Base-by-base conservation (phyloP, 2,113 vertebrate genomes). In the Melanerpes aurifrons region DNA sequence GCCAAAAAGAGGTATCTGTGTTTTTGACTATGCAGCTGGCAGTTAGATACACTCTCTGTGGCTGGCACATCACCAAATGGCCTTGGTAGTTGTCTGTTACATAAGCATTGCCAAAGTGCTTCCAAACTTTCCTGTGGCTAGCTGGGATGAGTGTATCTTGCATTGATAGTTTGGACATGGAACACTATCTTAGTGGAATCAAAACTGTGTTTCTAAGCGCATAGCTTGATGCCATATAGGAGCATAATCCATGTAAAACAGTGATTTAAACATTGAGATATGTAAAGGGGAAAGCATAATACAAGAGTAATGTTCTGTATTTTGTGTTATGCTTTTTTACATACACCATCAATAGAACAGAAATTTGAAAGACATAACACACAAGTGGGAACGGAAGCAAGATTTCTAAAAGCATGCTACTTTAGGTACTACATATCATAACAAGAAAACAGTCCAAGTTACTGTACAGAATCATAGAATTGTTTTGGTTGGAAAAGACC, bases 1-100 rank as follows among this genome's bases (percentile, higher is more conserved):
- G 61, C 87, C 82, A 74, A 80, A 28, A 53, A 59, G 82, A 96
- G 93, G 79, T 94, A 47, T 76, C 78, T 92, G 93, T 92, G 92
- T 28, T 87, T 95, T 79, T 89, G 82, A 32, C 53, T 74, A 0
- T 66, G 66, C 86, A 83, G 76, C 93, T 93, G 91, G 70, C 70
- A 78, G 4, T 67, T 83, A 57, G 74, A 76, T 54, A 66, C 0
- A 1, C 71, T 92, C 2, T 0, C 64, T 66, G 56, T 71, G 64
- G 82, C 94, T 94, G 79, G 14, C 86, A 37, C 4, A 8, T 80
- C 82, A 83, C 79, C 54, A 73, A 11, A 32, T 10, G 50, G 53
- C 47, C 72, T 79, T 58, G 9, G 56, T 47, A 63, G 57, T 3
- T 80, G 85, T 68, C 82, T 77, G 61, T 80, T 82, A 19, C 61